Conservation (phyloP, 2,888 invertebrate genomes). For the Agrochola lychnidis region DNA sequence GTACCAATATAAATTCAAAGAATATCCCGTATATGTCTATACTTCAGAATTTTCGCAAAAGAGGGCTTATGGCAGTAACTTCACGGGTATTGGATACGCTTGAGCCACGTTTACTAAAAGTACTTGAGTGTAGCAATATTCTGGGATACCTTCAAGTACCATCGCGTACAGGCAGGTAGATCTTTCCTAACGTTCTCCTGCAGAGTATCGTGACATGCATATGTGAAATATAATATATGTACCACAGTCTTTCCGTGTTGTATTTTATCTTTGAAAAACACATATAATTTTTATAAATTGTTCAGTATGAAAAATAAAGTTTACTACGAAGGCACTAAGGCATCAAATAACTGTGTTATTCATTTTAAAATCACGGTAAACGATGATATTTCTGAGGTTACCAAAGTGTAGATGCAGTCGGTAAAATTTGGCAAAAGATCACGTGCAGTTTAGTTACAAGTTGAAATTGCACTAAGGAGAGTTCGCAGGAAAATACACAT, state of each 20-base stretch:
- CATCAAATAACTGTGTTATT: neutral
- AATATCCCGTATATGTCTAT: neutral
- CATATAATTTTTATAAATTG: neutral
- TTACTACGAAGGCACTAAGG: neutral
- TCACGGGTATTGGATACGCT: slow-evolving; percentile 32
- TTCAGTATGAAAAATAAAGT: neutral
- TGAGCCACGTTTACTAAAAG: slow-evolving; percentile 25
- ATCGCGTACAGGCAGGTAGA: slow-evolving; percentile 20
- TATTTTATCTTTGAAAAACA: neutral
- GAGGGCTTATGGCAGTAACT: slow-evolving; percentile 21
- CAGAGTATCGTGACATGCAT: neutral
- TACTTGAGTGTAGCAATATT: slow-evolving; percentile 44
- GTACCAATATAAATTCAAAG: neutral
- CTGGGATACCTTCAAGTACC: slow-evolving; percentile 25
- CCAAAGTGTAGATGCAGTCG: slow-evolving; percentile 4
- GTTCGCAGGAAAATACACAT: neutral
- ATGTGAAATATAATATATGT: neutral
- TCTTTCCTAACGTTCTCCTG: neutral
- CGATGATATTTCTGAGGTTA: neutral
- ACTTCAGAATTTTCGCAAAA: slow-evolving; percentile 10
- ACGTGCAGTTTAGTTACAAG: slow-evolving; percentile 9
- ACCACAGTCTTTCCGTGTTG: neutral
- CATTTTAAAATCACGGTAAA: neutral
- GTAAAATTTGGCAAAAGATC: slow-evolving; percentile 6
- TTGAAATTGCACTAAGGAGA: slow-evolving; percentile 19